phyloP scores from a whole-genome alignment of 2,888 invertebrate genomes.

The Eupithecia dodoneata region DNA sequence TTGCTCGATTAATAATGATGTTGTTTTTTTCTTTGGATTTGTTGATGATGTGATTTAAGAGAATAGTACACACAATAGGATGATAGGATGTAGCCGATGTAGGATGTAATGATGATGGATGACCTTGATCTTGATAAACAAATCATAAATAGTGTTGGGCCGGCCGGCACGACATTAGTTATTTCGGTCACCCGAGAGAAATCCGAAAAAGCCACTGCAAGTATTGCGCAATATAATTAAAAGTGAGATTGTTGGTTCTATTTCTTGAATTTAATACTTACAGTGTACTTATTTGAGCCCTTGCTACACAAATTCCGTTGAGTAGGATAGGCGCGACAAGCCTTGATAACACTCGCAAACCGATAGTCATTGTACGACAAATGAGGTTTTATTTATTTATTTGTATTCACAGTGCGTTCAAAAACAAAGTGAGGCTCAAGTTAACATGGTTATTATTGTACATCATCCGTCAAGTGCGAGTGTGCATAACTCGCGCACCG shows the following conservation, averaged over 20 bases:
- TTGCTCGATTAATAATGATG: too few relatives aligned
- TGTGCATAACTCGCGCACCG: too few relatives aligned
- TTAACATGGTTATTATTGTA: too few relatives aligned
- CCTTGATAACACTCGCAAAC: conserved; percentile 64
- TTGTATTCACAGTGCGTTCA: conserved; percentile 38
- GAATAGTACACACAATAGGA: too few relatives aligned
- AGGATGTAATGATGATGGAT: not conserved
- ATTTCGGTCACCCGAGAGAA: not conserved
- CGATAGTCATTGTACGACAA: conserved; percentile 68
- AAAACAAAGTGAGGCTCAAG: conserved; percentile 22
- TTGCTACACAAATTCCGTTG: conserved; percentile 66
- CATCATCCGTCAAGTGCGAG: too few relatives aligned
- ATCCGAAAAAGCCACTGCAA: not conserved
- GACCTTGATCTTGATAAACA: not conserved
- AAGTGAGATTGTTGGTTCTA: not conserved
- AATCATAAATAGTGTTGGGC: not conserved
- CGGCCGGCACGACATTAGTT: not conserved
- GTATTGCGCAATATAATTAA: conserved; percentile 47
- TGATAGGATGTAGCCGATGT: too few relatives aligned
- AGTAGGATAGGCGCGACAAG: conserved; percentile 67
- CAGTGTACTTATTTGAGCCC: conserved; percentile 70
- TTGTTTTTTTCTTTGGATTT: too few relatives aligned
- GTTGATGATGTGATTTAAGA: too few relatives aligned
- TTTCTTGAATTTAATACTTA: conserved; percentile 53
- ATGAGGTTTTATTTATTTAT: conserved; percentile 36